Conservation (phyloP, 2,113 vertebrate genomes). For the Poeciliopsis turrubarensis region DNA sequence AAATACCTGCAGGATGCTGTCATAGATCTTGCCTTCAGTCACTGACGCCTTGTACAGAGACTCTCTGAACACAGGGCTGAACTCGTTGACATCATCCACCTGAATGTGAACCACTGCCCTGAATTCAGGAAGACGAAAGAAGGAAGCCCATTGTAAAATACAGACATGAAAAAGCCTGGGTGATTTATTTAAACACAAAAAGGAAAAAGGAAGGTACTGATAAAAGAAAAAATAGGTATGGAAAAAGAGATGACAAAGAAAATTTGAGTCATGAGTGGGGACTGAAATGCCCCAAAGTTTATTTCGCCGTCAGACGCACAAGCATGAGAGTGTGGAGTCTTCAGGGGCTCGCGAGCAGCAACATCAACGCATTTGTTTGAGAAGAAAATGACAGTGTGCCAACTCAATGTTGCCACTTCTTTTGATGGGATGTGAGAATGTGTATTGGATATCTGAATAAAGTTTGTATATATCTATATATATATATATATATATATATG, state of each 20-base stretch:
- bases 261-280: not conserved
- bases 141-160: not conserved
- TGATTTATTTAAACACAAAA: constrained; percentile 2
- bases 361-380: not conserved
- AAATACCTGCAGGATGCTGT: constrained; percentile 90
- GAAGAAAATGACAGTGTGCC: not conserved
- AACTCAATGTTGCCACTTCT: not conserved
- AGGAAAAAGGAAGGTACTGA: not conserved
- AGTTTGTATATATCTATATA: not conserved
- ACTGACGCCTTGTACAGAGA: constrained; percentile 86
- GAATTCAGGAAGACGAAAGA: constrained; percentile 1
- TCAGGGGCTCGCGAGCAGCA: not conserved
- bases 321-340: not conserved
- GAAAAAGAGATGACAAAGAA: not conserved
- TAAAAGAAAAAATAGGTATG: not conserved
- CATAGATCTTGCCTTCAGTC: constrained; percentile 94
- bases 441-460: not conserved
- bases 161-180: not conserved
- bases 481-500: too few species aligned
- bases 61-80: constrained; percentile 91
- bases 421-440: not conserved
- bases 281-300: not conserved
- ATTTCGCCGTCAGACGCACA: not conserved
- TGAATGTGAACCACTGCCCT: constrained; percentile 98
- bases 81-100: constrained; percentile 96